A percentile compares a stretch with the other conserved stretches of the same genome.
Conservation (phyloP, 2,113 vertebrate genomes). For the Myotis yumanensis region DNA sequence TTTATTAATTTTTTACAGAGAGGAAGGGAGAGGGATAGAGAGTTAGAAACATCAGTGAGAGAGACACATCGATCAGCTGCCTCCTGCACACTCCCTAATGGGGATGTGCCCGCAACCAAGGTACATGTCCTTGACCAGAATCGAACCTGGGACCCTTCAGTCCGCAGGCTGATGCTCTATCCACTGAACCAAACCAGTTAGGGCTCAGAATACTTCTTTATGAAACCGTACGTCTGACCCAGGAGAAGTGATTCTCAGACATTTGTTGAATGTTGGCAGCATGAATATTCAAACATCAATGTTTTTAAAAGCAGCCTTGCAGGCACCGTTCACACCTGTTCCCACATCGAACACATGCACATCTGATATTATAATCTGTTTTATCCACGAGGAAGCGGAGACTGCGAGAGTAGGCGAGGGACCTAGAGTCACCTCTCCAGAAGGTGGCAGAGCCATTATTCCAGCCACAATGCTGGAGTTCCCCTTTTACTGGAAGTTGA, state of each 20-base stretch:
- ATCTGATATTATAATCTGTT: background rate
- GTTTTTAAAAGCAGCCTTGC: background rate
- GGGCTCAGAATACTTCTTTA: background rate
- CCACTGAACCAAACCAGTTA: too few relatives aligned
- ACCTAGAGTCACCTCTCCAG: background rate
- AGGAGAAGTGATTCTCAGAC: background rate
- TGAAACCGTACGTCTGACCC: background rate
- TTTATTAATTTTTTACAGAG: too few relatives aligned
- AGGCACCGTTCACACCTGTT: background rate
- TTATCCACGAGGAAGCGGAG: background rate
- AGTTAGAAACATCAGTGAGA: too few relatives aligned
- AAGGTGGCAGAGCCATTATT: background rate
- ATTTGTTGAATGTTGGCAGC: slow-evolving; percentile 11
- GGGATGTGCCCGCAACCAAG: too few relatives aligned
- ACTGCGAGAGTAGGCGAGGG: background rate
- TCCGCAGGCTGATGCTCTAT: too few relatives aligned
- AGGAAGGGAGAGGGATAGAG: too few relatives aligned
- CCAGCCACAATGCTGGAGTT: background rate
- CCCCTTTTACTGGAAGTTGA: background rate
- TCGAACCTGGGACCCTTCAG: too few relatives aligned
- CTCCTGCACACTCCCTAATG: too few relatives aligned
- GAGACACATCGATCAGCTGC: too few relatives aligned
- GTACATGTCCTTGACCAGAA: too few relatives aligned
- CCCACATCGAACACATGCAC: background rate
- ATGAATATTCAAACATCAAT: slow-evolving; percentile 16